These are phyloP conservation scores for Latrodectus hesperus DNA, from an alignment of 2,888 invertebrate genomes.

Conservation along the genomic window DNA sequence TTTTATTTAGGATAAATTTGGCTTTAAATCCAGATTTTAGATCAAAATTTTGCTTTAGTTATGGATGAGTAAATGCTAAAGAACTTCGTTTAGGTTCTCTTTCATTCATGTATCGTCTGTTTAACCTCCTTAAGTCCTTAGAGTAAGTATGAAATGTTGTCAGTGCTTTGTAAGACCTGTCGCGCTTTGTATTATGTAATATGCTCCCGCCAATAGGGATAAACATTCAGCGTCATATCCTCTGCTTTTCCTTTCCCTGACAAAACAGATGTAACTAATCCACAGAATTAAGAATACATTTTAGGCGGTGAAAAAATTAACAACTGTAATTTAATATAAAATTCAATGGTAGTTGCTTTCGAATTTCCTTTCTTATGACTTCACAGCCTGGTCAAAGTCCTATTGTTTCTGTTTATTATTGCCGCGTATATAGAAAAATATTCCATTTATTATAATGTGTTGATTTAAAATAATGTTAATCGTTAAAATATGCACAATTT, in stretches of 20 bases:
- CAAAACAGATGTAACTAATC: no score
- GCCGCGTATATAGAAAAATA: no score
- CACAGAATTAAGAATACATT: no score
- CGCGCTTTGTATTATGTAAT: slow-evolving; percentile 7
- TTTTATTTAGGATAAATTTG: slow-evolving; percentile 63
- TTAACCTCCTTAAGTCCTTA: slow-evolving; percentile 66
- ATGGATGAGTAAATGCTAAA: slow-evolving; percentile 30
- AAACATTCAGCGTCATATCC: slow-evolving; percentile 37
- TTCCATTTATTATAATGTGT: no score
- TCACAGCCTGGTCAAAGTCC: no score
- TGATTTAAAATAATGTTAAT: no score
- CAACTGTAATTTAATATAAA: no score
- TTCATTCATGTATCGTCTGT: slow-evolving; percentile 61
- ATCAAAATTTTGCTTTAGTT: slow-evolving; percentile 49
- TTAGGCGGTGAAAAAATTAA: no score
- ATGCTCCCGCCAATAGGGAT: slow-evolving; percentile 1
- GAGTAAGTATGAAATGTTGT: slow-evolving; percentile 51
- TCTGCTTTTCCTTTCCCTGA: neutral
- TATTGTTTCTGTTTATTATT: no score
- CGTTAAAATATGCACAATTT: no score
- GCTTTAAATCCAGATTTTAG: slow-evolving; percentile 51
- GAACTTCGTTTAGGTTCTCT: slow-evolving; percentile 35
- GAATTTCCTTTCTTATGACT: no score
- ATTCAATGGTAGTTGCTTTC: no score
- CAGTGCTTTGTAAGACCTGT: slow-evolving; percentile 1